phyloP scores from a whole-genome alignment of 2,888 invertebrate species.

The Tipula helvola region DNA sequence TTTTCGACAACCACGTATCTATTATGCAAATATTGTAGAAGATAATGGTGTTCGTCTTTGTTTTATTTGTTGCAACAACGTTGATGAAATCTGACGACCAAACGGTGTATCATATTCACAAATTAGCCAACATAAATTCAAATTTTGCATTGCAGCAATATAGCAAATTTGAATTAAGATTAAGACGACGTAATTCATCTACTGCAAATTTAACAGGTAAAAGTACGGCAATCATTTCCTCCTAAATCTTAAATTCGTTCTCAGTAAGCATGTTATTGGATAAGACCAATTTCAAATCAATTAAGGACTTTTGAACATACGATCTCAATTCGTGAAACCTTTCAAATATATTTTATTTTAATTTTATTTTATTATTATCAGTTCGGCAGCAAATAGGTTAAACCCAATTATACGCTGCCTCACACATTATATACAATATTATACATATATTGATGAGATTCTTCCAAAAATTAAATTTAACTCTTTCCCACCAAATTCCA shows the following conservation, averaged over 20 bases:
- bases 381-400: too few species aligned
- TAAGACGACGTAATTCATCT: background rate
- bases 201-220: background rate
- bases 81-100: background rate
- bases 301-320: background rate
- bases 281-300: background rate
- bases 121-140: background rate
- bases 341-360: too few species aligned
- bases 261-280: background rate
- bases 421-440: too few species aligned
- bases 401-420: too few species aligned
- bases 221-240: background rate
- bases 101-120: background rate
- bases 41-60: background rate
- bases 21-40: background rate
- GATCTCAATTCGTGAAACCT: conserved; percentile 9
- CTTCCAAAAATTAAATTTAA: conserved; percentile 14
- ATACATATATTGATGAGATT: conserved; percentile 15
- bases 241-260: background rate
- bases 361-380: too few species aligned
- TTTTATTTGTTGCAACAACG: background rate
- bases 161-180: background rate
- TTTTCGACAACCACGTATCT: background rate
- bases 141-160: background rate
- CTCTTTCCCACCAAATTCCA: conserved; percentile 14